Evolutionary conservation across 2,113 vertebrate species (phyloP).

Genomic region (Camarhynchus parvulus): DNA sequence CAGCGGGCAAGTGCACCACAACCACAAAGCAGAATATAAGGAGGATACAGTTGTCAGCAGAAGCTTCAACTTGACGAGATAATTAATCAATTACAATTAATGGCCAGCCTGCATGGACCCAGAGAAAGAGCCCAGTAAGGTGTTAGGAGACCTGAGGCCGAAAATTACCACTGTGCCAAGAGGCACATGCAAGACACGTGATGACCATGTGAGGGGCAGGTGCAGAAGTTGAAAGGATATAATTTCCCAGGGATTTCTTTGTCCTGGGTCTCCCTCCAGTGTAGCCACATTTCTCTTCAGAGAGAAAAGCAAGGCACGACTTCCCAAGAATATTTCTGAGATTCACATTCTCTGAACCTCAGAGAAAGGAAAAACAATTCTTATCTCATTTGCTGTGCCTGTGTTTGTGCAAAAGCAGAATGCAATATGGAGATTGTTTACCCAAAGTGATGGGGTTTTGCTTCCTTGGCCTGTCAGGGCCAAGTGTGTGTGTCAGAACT

Average conservation of each 20-base stretch:
- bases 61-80: neutral
- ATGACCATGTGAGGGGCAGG: fast-evolving
- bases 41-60: neutral
- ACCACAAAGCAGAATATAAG: neutral
- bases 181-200: too few species aligned
- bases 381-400: too few species aligned
- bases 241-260: neutral
- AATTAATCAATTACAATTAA: neutral
- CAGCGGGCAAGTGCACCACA: fast-evolving
- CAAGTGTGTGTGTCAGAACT: too few species aligned
- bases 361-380: too few species aligned
- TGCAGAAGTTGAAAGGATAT: neutral
- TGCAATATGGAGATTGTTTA: too few species aligned
- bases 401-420: too few species aligned
- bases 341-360: too few species aligned
- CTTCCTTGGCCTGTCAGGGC: too few species aligned
- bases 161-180: neutral
- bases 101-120: neutral
- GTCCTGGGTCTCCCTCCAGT: neutral
- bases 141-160: neutral
- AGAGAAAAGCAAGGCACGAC: too few species aligned
- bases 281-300: too few species aligned
- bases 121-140: neutral
- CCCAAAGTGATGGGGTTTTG: too few species aligned
- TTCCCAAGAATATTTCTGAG: too few species aligned